These are phyloP conservation scores for Odontamblyopus lacepedii DNA, from an alignment of 2,797 vertebrate species.

Conservation along the genomic window DNA sequence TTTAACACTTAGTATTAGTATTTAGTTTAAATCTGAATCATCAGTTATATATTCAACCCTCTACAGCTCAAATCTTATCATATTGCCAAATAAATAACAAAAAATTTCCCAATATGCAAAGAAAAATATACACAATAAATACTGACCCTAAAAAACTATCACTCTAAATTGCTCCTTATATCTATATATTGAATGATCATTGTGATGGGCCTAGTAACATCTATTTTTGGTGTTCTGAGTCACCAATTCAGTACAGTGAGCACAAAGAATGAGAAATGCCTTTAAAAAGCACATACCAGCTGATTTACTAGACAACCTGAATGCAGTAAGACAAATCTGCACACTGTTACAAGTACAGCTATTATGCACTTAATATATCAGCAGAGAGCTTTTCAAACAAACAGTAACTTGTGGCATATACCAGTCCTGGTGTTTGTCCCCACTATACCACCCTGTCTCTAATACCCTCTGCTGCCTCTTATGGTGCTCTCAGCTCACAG, in stretches of 20 bases:
- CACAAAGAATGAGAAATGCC: neutral
- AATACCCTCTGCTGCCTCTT: conserved; percentile 63
- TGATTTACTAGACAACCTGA: conserved; percentile 5
- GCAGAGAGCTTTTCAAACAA: conserved; percentile 57
- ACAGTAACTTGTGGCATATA: conserved; percentile 13
- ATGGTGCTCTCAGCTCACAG: conserved; percentile 56
- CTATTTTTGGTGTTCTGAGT: neutral
- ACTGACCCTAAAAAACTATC: no score
- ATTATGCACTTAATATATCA: conserved; percentile 39
- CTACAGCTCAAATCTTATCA: no score
- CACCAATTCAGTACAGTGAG: neutral
- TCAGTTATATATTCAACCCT: no score
- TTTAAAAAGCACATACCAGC: neutral
- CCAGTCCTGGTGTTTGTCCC: conserved; percentile 17
- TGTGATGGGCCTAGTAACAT: no score
- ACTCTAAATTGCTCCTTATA: no score
- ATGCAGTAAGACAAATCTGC: conserved; percentile 21
- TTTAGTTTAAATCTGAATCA: no score
- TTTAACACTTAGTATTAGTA: no score
- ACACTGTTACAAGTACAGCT: conserved; percentile 2
- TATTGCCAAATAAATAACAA: no score
- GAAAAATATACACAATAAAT: no score
- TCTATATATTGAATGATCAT: no score
- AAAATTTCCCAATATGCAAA: no score
- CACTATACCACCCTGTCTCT: conserved; percentile 24